Conservation (phyloP, 2,797 vertebrate species). For the Chanos chanos region DNA sequence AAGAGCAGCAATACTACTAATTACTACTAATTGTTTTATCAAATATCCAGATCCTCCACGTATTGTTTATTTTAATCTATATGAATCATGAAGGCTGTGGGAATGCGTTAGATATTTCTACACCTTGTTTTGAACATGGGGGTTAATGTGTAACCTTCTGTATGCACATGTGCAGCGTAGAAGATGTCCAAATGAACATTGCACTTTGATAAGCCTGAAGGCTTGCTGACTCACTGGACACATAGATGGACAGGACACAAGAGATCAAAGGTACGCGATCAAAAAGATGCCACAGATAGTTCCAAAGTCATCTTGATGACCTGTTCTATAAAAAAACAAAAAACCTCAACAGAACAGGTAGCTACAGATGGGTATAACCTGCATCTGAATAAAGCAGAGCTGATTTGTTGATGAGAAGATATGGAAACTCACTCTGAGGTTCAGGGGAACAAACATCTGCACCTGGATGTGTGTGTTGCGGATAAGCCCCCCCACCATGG, state of each 20-base stretch:
- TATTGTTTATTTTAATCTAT: no score
- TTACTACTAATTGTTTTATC: no score
- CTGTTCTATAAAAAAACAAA: no score
- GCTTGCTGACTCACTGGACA: conserved; percentile 46
- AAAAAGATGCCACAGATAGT: no score
- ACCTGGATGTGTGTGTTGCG: conserved; percentile 60
- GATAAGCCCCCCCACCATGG: conserved; percentile 51
- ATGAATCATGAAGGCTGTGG: no score
- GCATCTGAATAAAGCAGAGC: background rate
- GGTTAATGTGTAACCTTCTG: conserved; percentile 72
- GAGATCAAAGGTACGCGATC: no score
- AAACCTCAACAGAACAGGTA: no score
- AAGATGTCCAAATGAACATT: conserved; percentile 61
- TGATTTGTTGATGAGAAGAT: background rate
- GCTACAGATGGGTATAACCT: background rate
- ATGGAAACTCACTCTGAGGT: conserved; percentile 46
- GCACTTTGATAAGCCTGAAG: conserved; percentile 57
- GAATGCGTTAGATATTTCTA: no score
- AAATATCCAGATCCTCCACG: no score
- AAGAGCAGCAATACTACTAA: no score
- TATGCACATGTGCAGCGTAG: conserved; percentile 9
- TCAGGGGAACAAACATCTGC: conserved; percentile 38
- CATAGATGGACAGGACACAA: no score
- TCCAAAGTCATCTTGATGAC: no score
- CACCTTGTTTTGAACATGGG: background rate